Percentiles rank a stretch among this genome's conserved stretches.
Evolutionary conservation across 2,797 vertebrate genomes (phyloP).

Genomic region (Diglossa cyanea): DNA sequence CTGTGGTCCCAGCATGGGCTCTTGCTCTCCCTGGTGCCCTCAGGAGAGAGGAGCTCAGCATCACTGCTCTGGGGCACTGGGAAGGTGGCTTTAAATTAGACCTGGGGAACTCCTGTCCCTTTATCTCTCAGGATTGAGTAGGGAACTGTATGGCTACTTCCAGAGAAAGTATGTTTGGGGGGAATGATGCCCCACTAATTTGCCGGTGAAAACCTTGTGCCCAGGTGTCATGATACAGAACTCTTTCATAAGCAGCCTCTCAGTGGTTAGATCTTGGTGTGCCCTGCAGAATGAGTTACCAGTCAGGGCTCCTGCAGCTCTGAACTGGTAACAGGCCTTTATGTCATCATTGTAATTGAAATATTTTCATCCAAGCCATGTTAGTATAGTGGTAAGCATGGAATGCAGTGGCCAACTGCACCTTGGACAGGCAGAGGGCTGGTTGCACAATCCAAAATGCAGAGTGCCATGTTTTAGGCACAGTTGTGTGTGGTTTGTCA

Average conservation of each 20-base stretch:
- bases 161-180: background rate
- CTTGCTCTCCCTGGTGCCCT: background rate
- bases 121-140: background rate
- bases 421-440: background rate
- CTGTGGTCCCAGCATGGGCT: background rate
- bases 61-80: background rate
- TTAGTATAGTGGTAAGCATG: fast-evolving
- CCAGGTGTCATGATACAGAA: background rate
- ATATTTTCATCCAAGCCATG: background rate
- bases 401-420: background rate
- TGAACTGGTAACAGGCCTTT: background rate
- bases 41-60: background rate
- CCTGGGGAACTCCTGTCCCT: background rate
- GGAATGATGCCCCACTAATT: background rate
- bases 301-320: background rate
- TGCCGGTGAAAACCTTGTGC: background rate
- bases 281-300: background rate
- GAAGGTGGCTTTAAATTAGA: background rate
- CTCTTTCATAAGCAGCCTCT: background rate
- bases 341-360: background rate
- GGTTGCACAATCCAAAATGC: fast-evolving
- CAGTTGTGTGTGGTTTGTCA: background rate
- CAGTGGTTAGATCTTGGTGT: fast-evolving
- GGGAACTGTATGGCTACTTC: background rate
- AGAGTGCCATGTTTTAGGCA: fast-evolving